Evolutionary conservation across 2,797 vertebrate genomes (phyloP), one percentile per base, ranked within the genome.

Genomic region (Syndactyla subalaris): DNA sequence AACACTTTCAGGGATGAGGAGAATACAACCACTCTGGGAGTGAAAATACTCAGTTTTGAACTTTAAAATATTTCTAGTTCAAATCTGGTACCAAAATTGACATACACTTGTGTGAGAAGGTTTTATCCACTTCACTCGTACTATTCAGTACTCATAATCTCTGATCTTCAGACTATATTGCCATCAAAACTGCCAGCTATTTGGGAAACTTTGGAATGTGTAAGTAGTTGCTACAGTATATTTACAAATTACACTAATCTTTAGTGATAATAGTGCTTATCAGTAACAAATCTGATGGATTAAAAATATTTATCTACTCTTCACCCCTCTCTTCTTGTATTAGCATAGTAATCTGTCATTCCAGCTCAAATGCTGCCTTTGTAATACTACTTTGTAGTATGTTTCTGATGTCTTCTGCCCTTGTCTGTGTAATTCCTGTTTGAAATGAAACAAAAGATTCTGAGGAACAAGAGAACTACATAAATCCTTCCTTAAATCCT

Each of bases 401-500:
- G 75, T 79, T 95, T 91, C 85, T 91, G 65, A 83, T 75, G 82
- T 81, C 30, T 94, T 88, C 36, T 93, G 82, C 73, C 84, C 87
- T 95, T 89, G 58, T 85, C 79, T 81, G 36, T 72, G 57, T 86
- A 95, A 96, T 89, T 93, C 45, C 12, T 36, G 7, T 81, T 88
- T 94, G 71, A 96, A 96, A 97, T 63, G 36, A 43, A 88, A 90
- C 39, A 90, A 94, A 96, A 95, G 78, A 77, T 70, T 90, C 62
- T 24, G 41, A 41, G 85, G 80, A 96, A 96, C 80, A 96, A 97
- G 74, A 82, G 83, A 93, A 79, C 34, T 79, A 92, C 89, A 92
- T 41, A 97, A 97, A 96, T 95, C 96, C 85, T 59, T 87, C 68
- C 39, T 82, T 92, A 97, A 96, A 96, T 80, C 93, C 93, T 79